Evolutionary conservation across 2,888 invertebrate genomes (phyloP).

Genomic region (Fragum fragum): DNA sequence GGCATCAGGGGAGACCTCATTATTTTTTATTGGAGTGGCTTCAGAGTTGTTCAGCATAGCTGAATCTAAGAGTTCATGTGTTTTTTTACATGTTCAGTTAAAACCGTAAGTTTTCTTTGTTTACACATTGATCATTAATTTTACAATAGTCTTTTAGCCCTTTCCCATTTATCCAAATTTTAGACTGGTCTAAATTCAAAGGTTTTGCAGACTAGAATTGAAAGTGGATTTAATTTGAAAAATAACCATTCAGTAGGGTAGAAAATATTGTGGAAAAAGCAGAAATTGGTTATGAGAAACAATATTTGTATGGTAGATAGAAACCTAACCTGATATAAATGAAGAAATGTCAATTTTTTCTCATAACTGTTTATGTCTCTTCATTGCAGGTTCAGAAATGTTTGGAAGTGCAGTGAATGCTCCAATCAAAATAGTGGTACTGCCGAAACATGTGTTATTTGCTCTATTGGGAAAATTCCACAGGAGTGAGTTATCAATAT

Average conservation of each 20-base stretch:
- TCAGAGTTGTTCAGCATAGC: conserved; percentile 10
- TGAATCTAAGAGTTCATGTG: neutral
- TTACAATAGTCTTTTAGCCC: too few species aligned
- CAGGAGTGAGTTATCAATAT: conserved; percentile 31
- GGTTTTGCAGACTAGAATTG: too few species aligned
- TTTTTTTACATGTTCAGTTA: conserved; percentile 7
- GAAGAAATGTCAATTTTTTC: too few species aligned
- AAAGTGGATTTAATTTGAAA: too few species aligned
- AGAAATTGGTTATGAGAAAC: too few species aligned
- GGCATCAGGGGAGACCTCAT: neutral
- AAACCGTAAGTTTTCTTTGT: conserved; percentile 23
- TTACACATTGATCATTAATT: too few species aligned
- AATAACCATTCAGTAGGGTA: too few species aligned
- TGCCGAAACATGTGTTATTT: conserved; percentile 1
- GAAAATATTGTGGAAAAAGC: too few species aligned
- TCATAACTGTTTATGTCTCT: neutral
- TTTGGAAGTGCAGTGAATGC: conserved; percentile 21
- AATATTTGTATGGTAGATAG: too few species aligned
- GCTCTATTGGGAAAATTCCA: conserved; percentile 20
- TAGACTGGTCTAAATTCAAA: too few species aligned
- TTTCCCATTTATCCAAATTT: too few species aligned
- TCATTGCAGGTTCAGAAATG: conserved; percentile 1
- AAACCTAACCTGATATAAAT: too few species aligned
- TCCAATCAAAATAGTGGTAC: conserved; percentile 17
- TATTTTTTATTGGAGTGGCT: conserved; percentile 21